Percentiles rank a stretch among this genome's conserved stretches.
phyloP scores from a whole-genome alignment of 1,140 invertebrate species.

The Vollenhovia emeryi region DNA sequence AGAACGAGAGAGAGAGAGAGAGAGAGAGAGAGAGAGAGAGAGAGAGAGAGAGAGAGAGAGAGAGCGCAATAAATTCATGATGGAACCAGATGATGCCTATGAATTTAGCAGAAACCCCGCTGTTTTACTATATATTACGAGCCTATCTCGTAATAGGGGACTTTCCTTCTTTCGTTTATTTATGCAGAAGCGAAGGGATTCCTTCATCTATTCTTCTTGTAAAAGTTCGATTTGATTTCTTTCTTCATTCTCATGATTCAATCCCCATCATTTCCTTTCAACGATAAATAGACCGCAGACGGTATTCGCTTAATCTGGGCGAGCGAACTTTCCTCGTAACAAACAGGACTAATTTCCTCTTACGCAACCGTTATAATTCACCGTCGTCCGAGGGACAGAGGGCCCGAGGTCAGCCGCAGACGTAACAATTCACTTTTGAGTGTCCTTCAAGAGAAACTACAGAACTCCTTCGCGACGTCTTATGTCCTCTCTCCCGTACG shows the following conservation, averaged over 20 bases:
- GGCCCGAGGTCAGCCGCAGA: conserved; percentile 85
- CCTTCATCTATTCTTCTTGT: neutral
- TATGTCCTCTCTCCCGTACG: conserved; percentile 42
- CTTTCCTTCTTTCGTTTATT: too few relatives aligned
- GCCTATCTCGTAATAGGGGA: too few relatives aligned
- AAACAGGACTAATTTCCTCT: conserved; percentile 73
- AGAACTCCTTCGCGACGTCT: conserved; percentile 63
- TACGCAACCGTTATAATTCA: conserved; percentile 80
- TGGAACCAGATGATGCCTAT: too few relatives aligned
- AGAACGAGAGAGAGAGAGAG: too few relatives aligned
- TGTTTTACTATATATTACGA: too few relatives aligned
- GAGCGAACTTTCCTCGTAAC: conserved; percentile 62
- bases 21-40: too few relatives aligned
- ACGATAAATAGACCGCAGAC: neutral
- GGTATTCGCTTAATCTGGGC: conserved; percentile 36
- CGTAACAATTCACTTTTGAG: conserved; percentile 86
- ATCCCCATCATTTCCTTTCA: neutral
- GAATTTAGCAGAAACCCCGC: too few relatives aligned
- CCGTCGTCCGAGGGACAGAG: conserved; percentile 74
- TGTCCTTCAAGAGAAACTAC: conserved; percentile 79
- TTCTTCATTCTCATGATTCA: neutral
- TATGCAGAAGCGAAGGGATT: neutral
- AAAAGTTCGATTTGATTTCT: neutral
- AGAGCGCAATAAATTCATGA: too few relatives aligned
- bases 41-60: too few relatives aligned